A percentile compares a stretch with the other conserved stretches of the same genome.
These are phyloP conservation scores for Gymnocypris eckloni DNA, from an alignment of 2,797 vertebrate genomes.

Conservation along the genomic window DNA sequence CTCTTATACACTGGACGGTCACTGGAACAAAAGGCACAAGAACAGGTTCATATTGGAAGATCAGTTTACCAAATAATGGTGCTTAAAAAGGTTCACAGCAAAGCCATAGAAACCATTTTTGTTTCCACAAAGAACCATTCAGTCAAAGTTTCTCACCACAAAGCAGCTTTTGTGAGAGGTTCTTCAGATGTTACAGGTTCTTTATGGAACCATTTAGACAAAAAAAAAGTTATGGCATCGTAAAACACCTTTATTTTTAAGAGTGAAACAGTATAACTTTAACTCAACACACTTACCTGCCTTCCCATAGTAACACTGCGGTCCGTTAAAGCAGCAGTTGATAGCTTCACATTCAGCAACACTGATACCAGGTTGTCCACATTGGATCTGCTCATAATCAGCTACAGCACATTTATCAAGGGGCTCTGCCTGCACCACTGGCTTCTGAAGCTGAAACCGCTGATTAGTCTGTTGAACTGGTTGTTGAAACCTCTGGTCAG, in stretches of 20 bases:
- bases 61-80: constrained; percentile 42
- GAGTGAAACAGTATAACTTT: not conserved
- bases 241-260: not conserved
- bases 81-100: too few species aligned
- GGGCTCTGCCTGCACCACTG: not conserved
- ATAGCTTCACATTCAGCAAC: constrained; percentile 60
- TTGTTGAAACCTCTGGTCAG: not conserved
- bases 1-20: constrained; percentile 52
- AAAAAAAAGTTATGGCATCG: rapidly evolving
- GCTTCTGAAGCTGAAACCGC: not conserved
- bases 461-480: not conserved
- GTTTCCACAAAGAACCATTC: too few species aligned
- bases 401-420: not conserved
- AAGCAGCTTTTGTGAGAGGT: not conserved
- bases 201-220: not conserved
- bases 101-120: too few species aligned
- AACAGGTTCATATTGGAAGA: constrained; percentile 37
- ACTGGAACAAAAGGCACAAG: constrained; percentile 58
- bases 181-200: too few species aligned
- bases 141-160: too few species aligned
- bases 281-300: not conserved
- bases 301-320: constrained; percentile 69
- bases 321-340: constrained; percentile 73
- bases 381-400: not conserved
- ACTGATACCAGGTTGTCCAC: not conserved